These are phyloP conservation scores for Limanda limanda DNA, from an alignment of 2,113 vertebrate genomes.

Conservation along the genomic window DNA sequence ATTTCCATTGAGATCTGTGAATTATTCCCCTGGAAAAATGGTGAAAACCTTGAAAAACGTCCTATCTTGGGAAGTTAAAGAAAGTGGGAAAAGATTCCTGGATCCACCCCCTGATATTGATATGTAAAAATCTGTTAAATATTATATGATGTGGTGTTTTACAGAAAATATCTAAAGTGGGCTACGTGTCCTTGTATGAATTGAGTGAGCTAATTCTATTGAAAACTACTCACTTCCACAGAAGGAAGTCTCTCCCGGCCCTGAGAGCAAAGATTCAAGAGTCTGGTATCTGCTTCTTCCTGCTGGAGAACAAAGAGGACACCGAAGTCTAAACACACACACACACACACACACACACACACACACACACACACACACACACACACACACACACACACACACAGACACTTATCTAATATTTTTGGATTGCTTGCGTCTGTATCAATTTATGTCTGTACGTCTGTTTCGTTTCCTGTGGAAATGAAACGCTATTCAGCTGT, in stretches of 20 bases:
- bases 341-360: constrained; percentile 6
- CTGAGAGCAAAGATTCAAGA: constrained; percentile 59
- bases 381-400: constrained; percentile 11
- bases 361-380: constrained; percentile 4
- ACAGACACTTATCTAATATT: constrained; percentile 30
- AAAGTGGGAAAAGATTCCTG: no score
- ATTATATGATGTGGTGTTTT: background rate
- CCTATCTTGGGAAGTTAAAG: no score
- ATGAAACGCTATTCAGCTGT: constrained; percentile 34
- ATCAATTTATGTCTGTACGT: constrained; percentile 47
- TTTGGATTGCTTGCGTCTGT: constrained; percentile 58
- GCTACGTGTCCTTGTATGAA: background rate
- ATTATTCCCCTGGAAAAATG: no score
- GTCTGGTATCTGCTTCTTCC: constrained; percentile 64
- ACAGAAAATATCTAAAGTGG: no score
- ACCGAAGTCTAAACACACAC: constrained; percentile 13
- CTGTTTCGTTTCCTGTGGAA: constrained; percentile 53
- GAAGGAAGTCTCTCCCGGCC: constrained; percentile 58
- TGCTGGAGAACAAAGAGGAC: constrained; percentile 62
- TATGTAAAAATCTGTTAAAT: background rate
- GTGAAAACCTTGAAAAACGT: no score
- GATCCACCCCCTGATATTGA: no score
- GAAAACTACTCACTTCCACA: constrained; percentile 32
- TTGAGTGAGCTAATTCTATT: constrained; percentile 14
- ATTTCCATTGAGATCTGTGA: no score